Base-by-base conservation (phyloP, 1,140 invertebrate species). In the Drosophila sechellia region DNA sequence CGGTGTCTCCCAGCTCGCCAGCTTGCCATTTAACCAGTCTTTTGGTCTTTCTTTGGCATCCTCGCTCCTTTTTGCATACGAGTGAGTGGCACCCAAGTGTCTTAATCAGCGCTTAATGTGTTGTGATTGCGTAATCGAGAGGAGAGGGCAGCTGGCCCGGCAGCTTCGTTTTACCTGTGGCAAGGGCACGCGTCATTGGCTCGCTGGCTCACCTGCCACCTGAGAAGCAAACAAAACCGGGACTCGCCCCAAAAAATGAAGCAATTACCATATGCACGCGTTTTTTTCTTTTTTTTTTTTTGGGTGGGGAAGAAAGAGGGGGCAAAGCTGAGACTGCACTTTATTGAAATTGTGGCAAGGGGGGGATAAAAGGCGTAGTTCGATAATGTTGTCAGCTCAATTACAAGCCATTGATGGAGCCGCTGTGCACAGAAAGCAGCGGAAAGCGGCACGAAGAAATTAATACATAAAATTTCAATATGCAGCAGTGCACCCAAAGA, bases 101-200 rank as follows among this genome's bases (percentile, higher is more conserved):
- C 79, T 78, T 83, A 83, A 83, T 83, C 79, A 74, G 69, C 46
- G 79, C 79, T 75, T 83, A 83, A 83, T 83, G 75, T 79, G 79
- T 79, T 79, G 79, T 83, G 79, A 83, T 83, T 83, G 76, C 70
- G 60, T 66, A 83, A 83, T 79, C 75, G 68, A 58, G 58, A 49
- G 52, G 69, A 39, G 34, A 34, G 52, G 45, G 39, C 27, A 49
- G 52, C 39, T 31, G 52, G 48, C 48, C 48, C 31, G 31, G 31
- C 31, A 31, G 31, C 31, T 31, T 31, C 31, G 8, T 31, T 31
- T 25, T 46, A 50, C 48, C 50, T 45, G 52, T 53, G 50, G 59
- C 56, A 60, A 17, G 52, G 31, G 60, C 60, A 56, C 49, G 59
- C 59, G 49, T 20, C 53, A 34, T 35, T 54, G 52, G 35, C 20